Conservation (phyloP, 2,888 invertebrate species). For the Miltochrista miniata region DNA sequence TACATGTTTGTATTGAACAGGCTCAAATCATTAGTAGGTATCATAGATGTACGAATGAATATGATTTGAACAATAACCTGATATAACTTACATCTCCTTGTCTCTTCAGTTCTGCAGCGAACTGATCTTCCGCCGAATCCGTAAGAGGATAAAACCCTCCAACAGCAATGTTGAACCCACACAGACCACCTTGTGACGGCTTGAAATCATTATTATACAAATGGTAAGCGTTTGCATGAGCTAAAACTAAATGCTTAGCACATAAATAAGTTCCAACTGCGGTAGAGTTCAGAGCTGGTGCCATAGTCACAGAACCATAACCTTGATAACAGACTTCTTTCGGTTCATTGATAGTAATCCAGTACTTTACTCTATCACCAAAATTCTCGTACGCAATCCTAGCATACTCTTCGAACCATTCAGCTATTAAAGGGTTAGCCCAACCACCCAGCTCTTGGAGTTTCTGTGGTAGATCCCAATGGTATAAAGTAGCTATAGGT, state of each 20-base stretch:
- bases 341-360: slow-evolving; percentile 85
- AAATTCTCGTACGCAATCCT: slow-evolving; percentile 64
- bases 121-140: slow-evolving; percentile 52
- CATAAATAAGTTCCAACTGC: slow-evolving; percentile 76
- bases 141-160: slow-evolving; percentile 51
- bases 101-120: slow-evolving; percentile 54
- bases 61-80: too few relatives aligned
- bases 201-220: slow-evolving; percentile 61
- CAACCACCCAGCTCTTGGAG: slow-evolving; percentile 82
- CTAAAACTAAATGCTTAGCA: slow-evolving; percentile 69
- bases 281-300: slow-evolving; percentile 58
- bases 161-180: slow-evolving; percentile 48
- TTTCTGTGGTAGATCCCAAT: slow-evolving; percentile 79
- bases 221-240: slow-evolving; percentile 79
- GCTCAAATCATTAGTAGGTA: too few relatives aligned
- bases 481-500: slow-evolving; percentile 82
- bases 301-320: slow-evolving; percentile 59
- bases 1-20: too few relatives aligned
- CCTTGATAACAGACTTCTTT: slow-evolving; percentile 60
- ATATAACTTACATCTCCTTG: slow-evolving; percentile 29
- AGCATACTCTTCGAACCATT: slow-evolving; percentile 77
- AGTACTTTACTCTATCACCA: slow-evolving; percentile 76
- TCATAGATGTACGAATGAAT: too few relatives aligned
- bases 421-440: slow-evolving; percentile 58
- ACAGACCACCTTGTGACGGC: slow-evolving; percentile 38